A percentile compares a stretch with the other conserved stretches of the same genome.
phyloP scores from a whole-genome alignment of 2,113 vertebrate genomes.

The Bolborhynchus lineola region DNA sequence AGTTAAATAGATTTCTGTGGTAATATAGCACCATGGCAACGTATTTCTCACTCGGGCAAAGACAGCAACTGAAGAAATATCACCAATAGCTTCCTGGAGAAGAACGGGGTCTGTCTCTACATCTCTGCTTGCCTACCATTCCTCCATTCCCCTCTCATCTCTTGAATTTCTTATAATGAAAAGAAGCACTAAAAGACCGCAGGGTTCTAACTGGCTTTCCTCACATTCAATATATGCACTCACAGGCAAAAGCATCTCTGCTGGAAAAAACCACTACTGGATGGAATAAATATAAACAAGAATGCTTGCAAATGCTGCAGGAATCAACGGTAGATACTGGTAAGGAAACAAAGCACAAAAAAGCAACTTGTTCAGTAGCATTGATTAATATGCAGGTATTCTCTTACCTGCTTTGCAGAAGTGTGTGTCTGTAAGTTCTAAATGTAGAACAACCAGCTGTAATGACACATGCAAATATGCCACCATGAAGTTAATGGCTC shows the following conservation, averaged over 20 bases:
- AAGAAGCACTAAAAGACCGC: not conserved
- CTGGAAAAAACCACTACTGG: slow-evolving; percentile 81
- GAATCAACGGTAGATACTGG: slow-evolving; percentile 61
- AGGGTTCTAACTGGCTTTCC: not conserved
- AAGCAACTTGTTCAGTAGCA: accelerated
- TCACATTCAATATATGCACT: not conserved
- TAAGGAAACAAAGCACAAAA: slow-evolving; percentile 53
- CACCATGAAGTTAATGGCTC: not conserved
- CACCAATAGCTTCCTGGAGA: not conserved
- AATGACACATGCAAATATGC: not conserved
- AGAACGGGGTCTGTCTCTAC: not conserved
- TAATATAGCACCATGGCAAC: not conserved
- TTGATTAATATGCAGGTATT: not conserved
- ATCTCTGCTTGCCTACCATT: not conserved
- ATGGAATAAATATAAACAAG: slow-evolving; percentile 84
- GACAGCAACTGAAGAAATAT: not conserved
- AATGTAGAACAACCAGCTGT: not conserved
- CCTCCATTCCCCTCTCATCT: not conserved
- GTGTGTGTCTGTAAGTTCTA: not conserved
- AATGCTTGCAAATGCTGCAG: slow-evolving; percentile 80
- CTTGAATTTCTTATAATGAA: not conserved
- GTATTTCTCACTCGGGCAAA: not conserved
- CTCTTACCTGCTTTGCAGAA: not conserved
- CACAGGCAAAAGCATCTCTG: slow-evolving; percentile 80
- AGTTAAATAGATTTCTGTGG: not conserved